Evolutionary conservation across 2,797 vertebrate genomes (phyloP).

Genomic region (Odontamblyopus lacepedii): DNA sequence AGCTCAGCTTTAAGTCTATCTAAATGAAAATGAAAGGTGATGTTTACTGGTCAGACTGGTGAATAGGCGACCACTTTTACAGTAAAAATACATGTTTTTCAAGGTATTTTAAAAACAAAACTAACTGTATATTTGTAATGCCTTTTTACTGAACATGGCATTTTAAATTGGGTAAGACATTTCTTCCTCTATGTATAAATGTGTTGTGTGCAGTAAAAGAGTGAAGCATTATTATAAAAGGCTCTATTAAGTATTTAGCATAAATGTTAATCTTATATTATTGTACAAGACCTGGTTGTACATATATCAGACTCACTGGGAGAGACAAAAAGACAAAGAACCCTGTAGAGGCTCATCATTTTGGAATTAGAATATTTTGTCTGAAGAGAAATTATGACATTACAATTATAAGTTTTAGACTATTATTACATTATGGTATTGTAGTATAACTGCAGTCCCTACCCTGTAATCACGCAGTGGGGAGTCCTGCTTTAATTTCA

Average conservation of each 20-base stretch:
- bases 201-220: too few relatives aligned
- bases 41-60: too few relatives aligned
- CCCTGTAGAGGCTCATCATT: too few relatives aligned
- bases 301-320: background rate
- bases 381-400: background rate
- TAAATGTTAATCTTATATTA: background rate
- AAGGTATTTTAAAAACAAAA: too few relatives aligned
- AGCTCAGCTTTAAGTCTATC: too few relatives aligned
- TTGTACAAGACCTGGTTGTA: background rate
- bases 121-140: too few relatives aligned
- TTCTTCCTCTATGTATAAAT: too few relatives aligned
- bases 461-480: background rate
- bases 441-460: background rate
- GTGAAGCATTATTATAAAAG: background rate
- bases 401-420: background rate
- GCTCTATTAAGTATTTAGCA: background rate
- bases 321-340: background rate
- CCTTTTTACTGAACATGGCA: background rate
- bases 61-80: too few relatives aligned
- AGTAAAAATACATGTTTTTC: too few relatives aligned
- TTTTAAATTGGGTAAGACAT: too few relatives aligned
- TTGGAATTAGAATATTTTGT: too few relatives aligned
- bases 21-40: too few relatives aligned
- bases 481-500: background rate
- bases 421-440: constrained; percentile 1